These are phyloP conservation scores for Nephrotoma guestfalica DNA, from an alignment of 2,888 invertebrate species.

Conservation along the genomic window DNA sequence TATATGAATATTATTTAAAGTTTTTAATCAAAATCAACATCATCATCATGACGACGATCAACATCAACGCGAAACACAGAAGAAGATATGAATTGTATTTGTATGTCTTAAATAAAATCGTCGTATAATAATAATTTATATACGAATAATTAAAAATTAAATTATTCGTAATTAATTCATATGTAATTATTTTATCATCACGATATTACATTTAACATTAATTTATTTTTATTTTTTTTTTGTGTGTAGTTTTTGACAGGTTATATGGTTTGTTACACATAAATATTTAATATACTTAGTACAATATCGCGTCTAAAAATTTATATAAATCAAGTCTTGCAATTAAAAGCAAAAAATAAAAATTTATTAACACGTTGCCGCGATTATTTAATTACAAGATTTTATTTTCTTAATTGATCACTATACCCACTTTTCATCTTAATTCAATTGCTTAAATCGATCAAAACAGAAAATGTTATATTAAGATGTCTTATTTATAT, in stretches of 20 bases:
- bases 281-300: background rate
- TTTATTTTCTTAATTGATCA: background rate
- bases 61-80: background rate
- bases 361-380: background rate
- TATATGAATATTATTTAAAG: background rate
- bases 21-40: background rate
- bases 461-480: background rate
- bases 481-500: background rate
- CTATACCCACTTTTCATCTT: background rate
- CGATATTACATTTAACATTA: background rate
- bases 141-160: background rate
- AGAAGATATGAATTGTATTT: background rate
- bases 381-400: background rate
- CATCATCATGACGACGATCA: background rate
- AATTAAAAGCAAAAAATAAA: background rate
- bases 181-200: background rate
- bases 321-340: background rate
- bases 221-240: background rate
- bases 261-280: background rate
- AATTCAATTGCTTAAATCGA: background rate
- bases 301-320: background rate
- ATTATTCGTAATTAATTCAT: background rate
- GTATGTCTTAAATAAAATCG: background rate
- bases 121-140: background rate
- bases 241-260: background rate